These are phyloP conservation scores for Ennomos erosarius DNA, from an alignment of 2,888 invertebrate species.

Conservation along the genomic window DNA sequence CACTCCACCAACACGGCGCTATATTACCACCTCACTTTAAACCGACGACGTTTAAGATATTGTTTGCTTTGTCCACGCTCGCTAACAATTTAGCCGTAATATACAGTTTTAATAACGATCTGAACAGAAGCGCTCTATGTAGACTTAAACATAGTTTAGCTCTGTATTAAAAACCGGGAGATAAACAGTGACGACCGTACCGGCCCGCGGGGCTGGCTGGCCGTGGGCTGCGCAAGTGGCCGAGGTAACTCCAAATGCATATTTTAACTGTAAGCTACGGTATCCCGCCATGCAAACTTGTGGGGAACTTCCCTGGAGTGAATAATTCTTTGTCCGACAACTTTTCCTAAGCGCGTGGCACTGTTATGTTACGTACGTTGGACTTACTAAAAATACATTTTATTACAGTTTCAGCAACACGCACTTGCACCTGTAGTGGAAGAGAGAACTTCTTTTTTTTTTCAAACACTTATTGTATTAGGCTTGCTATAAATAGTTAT, in stretches of 20 bases:
- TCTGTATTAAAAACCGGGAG: conserved; percentile 64
- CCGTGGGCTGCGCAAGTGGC: conserved; percentile 65
- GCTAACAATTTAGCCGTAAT: conserved; percentile 34
- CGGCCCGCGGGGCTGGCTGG: conserved; percentile 45
- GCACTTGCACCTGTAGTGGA: no score
- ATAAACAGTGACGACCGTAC: conserved; percentile 56
- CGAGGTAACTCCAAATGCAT: conserved; percentile 79
- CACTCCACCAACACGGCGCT: conserved; percentile 24
- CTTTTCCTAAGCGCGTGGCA: conserved; percentile 42
- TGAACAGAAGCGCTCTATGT: conserved; percentile 30
- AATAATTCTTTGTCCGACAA: conserved; percentile 70
- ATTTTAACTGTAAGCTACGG: conserved; percentile 78
- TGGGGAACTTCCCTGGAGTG: conserved; percentile 69
- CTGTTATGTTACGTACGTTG: conserved; percentile 20
- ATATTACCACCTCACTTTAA: conserved; percentile 32
- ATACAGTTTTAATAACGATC: conserved; percentile 42
- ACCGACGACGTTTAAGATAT: conserved; percentile 18
- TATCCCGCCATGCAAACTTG: conserved; percentile 70
- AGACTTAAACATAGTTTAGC: conserved; percentile 47
- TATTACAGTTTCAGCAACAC: neutral
- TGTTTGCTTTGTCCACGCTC: conserved; percentile 33
- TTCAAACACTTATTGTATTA: no score
- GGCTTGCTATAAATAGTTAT: no score
- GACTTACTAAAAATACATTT: conserved; percentile 7
- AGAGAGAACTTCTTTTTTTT: no score